Base-by-base conservation (phyloP, 2,888 invertebrate species). In the Diaprepes abbreviatus region DNA sequence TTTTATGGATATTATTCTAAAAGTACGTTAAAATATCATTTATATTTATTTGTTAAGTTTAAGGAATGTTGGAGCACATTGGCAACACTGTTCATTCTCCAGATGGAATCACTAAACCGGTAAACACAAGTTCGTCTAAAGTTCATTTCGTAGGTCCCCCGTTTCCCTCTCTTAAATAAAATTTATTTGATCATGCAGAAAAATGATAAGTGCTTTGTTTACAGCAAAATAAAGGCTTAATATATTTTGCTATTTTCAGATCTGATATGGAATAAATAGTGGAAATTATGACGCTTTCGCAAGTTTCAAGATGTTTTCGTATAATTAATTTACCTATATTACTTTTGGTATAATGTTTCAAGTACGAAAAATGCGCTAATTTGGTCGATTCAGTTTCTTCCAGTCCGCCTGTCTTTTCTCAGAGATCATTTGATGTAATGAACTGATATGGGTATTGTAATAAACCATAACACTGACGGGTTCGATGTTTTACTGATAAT, bases 41-140 rank as follows among this genome's bases (percentile, higher is more conserved):
- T n/a, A n/a, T n/a, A n/a, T n/a, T n/a, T n/a, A n/a, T n/a, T n/a
- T n/a, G n/a, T n/a, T n/a, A n/a, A n/a, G n/a, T n/a, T n/a, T n/a
- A n/a, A n/a, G n/a, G n/a, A n/a, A n/a, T n/a, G n/a, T n/a, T n/a
- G n/a, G n/a, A n/a, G n/a, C 12, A 12, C 14, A 14, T 6, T 19
- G 48, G 16, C 48, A 31, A 50, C 48, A 50, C 14, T 50, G 48
- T 28, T 12, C 5, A 28, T 31, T 16, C 28, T 50, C 48, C 28
- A 50, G 28, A 50, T 50, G 48, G 48, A 50, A 50, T 50, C 48
- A 9, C 48, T 48, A 48, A 48, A 48, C 48, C 48, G 28, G 48
- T 50, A 50, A 50, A 50, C 48, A 50, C 7, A 50, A 12, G 19
- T 40, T 24, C 12, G 48, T 28, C 16, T 14, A 50, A 50, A 50